phyloP scores from a whole-genome alignment of 2,888 invertebrate species.

The Dynastes grantii region DNA sequence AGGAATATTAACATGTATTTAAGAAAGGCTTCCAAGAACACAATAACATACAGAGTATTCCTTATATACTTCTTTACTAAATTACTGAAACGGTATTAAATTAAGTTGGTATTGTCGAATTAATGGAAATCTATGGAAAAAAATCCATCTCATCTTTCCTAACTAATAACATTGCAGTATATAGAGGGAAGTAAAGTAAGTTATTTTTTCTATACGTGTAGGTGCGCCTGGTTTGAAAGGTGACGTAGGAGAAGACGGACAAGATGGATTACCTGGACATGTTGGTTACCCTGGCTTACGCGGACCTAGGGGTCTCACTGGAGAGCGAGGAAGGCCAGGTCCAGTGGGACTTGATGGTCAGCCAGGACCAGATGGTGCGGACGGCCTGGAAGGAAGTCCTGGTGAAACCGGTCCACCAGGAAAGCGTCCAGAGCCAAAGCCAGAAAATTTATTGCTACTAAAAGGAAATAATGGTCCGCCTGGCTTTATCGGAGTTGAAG shows the following conservation, averaged over 20 bases:
- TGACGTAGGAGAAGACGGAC: slow-evolving; percentile 72
- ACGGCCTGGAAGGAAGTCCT: slow-evolving; percentile 69
- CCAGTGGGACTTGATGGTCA: slow-evolving; percentile 64
- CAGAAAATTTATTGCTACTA: not conserved
- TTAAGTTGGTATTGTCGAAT: too few relatives aligned
- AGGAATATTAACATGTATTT: too few relatives aligned
- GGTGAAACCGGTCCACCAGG: slow-evolving; percentile 57
- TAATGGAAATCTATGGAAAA: too few relatives aligned
- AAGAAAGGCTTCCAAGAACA: too few relatives aligned
- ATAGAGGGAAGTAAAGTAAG: too few relatives aligned
- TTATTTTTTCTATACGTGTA: slow-evolving; percentile 12
- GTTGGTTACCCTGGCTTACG: slow-evolving; percentile 72
- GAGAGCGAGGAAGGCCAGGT: slow-evolving; percentile 74
- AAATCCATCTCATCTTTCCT: too few relatives aligned
- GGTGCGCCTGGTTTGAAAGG: slow-evolving; percentile 73
- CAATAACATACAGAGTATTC: too few relatives aligned
- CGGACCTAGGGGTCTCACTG: slow-evolving; percentile 74
- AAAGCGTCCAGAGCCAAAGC: not conserved
- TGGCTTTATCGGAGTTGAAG: slow-evolving; percentile 62
- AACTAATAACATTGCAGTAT: too few relatives aligned
- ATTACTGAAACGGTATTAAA: too few relatives aligned
- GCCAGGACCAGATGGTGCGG: slow-evolving; percentile 57
- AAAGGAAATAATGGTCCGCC: slow-evolving; percentile 61
- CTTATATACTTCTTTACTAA: too few relatives aligned
- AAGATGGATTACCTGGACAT: slow-evolving; percentile 71